Conservation (phyloP, 2,888 invertebrate species). For the Drosophila algonquin region DNA sequence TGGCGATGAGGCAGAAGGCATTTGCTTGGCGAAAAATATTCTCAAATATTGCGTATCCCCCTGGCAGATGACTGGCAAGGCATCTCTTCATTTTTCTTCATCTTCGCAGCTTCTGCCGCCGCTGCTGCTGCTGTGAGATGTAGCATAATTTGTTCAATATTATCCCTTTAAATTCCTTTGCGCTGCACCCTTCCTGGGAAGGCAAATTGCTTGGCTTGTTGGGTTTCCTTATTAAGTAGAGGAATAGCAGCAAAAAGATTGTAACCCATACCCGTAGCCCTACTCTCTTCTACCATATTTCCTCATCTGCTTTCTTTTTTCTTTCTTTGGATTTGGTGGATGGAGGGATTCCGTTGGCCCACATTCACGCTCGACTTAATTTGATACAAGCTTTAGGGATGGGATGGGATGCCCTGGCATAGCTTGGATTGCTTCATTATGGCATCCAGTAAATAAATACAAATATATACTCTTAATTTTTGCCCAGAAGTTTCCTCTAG, state of each 20-base stretch:
- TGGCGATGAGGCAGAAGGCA: conserved; percentile 6
- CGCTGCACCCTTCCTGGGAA: conserved; percentile 40
- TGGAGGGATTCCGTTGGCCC: conserved; percentile 35
- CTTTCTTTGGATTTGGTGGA: conserved; percentile 11
- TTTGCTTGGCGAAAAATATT: conserved; percentile 19
- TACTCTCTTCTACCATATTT: too few species aligned
- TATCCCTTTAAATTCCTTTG: conserved; percentile 72
- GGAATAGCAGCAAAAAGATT: neutral
- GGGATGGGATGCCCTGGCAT: conserved; percentile 2
- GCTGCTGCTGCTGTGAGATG: conserved; percentile 24
- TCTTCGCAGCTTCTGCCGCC: conserved; percentile 12
- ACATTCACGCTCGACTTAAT: conserved; percentile 61
- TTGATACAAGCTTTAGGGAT: conserved; percentile 33
- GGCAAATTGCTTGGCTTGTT: conserved; percentile 68
- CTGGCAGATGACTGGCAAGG: conserved; percentile 25
- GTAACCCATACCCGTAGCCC: conserved; percentile 14
- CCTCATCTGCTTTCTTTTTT: conserved; percentile 12
- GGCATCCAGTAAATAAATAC: conserved; percentile 64
- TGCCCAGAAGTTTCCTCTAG: conserved; percentile 32
- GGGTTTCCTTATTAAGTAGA: conserved; percentile 46
- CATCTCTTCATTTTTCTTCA: conserved; percentile 25
- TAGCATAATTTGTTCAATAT: conserved; percentile 73
- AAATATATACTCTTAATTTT: conserved; percentile 70
- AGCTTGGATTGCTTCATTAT: conserved; percentile 35
- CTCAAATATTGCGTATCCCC: conserved; percentile 18